Evolutionary conservation across 2,797 vertebrate species (phyloP).

Genomic region (Diplodus puntazzo): DNA sequence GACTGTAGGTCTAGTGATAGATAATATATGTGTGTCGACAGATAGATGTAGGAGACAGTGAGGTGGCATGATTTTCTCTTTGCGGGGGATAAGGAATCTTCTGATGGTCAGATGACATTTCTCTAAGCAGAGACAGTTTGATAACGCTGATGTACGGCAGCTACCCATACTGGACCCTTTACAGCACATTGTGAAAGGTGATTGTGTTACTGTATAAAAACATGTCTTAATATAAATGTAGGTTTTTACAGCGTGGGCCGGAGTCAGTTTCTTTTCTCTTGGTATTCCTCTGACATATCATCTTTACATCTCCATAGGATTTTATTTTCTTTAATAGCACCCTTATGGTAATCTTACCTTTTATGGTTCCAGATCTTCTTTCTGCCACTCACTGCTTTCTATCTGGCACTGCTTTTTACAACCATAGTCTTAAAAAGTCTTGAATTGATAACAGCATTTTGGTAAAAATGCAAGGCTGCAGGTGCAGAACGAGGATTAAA

Average conservation of each 20-base stretch:
- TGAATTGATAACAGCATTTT: conserved; percentile 27
- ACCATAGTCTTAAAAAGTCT: conserved; percentile 22
- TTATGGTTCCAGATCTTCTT: conserved; percentile 37
- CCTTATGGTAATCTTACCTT: conserved; percentile 38
- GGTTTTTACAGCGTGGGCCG: neutral
- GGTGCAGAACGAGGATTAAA: conserved; percentile 43
- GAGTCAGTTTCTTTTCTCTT: conserved; percentile 30
- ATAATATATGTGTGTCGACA: conserved; percentile 10
- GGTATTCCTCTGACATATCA: conserved; percentile 26
- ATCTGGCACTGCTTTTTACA: conserved; percentile 24
- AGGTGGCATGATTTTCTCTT: conserved; percentile 26
- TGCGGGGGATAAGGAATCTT: conserved; percentile 2
- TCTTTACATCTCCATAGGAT: conserved; percentile 42
- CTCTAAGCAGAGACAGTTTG: conserved; percentile 20
- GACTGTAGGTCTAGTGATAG: neutral
- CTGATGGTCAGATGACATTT: conserved; percentile 13
- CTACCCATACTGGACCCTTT: conserved; percentile 16
- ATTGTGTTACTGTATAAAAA: conserved; percentile 9
- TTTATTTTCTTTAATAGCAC: conserved; percentile 25
- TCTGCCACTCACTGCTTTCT: conserved; percentile 17
- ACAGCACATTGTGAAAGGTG: conserved; percentile 25
- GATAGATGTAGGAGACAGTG: conserved; percentile 23
- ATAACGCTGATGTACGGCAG: conserved; percentile 16
- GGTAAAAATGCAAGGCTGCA: conserved; percentile 41
- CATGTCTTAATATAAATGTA: conserved; percentile 16